These are phyloP conservation scores for Rugalucina vietnamica DNA, from an alignment of 2,888 invertebrate genomes.

Conservation along the genomic window DNA sequence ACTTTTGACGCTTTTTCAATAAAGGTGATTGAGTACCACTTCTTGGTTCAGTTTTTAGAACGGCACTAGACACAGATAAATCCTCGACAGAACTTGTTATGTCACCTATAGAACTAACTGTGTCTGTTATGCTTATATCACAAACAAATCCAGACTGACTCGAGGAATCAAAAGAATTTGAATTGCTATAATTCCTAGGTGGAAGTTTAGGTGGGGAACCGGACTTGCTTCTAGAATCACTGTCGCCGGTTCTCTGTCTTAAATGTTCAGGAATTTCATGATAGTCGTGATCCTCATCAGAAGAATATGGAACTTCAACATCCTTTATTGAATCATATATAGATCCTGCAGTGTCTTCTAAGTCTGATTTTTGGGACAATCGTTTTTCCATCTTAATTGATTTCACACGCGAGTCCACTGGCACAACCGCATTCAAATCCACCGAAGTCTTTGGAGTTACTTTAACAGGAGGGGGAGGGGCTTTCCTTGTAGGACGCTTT, in stretches of 20 bases:
- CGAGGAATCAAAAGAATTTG: slow-evolving; percentile 57
- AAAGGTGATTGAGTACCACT: slow-evolving; percentile 33
- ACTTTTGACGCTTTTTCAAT: slow-evolving; percentile 23
- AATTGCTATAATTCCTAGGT: slow-evolving; percentile 60
- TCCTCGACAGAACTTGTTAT: slow-evolving; percentile 56
- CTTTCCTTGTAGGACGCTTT: slow-evolving; percentile 70
- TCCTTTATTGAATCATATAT: slow-evolving; percentile 60
- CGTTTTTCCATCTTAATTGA: slow-evolving; percentile 21
- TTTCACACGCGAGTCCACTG: slow-evolving; percentile 41
- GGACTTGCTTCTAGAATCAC: slow-evolving; percentile 30
- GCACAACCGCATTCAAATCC: slow-evolving; percentile 48
- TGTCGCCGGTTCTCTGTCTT: slow-evolving; percentile 5
- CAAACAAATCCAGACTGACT: slow-evolving; percentile 43
- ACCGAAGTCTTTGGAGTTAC: slow-evolving; percentile 34
- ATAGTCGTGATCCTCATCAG: slow-evolving; percentile 69
- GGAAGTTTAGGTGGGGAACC: slow-evolving; percentile 71
- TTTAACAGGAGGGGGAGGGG: slow-evolving; percentile 65
- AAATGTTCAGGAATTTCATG: slow-evolving; percentile 70
- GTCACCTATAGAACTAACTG: slow-evolving; percentile 52
- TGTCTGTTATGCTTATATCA: slow-evolving; percentile 41
- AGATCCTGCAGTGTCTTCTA: slow-evolving; percentile 40
- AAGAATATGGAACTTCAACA: slow-evolving; percentile 35
- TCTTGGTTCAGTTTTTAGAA: slow-evolving; percentile 27
- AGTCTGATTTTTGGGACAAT: slow-evolving; percentile 5
- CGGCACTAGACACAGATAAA: slow-evolving; percentile 52